Base-by-base conservation (phyloP, 2,113 vertebrate species). In the Neogale vison region DNA sequence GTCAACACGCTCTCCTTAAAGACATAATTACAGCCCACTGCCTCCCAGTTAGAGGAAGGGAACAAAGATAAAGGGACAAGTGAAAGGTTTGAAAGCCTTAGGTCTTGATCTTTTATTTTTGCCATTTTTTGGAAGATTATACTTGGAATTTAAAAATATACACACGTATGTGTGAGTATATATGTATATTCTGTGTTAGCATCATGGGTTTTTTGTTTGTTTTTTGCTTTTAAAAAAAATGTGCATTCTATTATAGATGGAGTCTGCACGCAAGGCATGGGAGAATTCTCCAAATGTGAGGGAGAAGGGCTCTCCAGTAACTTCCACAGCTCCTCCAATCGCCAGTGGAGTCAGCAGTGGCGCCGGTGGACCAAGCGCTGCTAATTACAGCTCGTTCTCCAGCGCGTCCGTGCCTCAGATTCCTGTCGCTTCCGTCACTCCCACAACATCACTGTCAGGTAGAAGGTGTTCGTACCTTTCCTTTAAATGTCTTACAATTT, bases 201-300 rank as follows among this genome's bases (percentile, higher is more conserved):
- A 9, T 65, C 31, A 63, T 79, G 29, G 8, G 61, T 36, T n/a
- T 14, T 61, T 67, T 63, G 34, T 15, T 31, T n/a, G 63, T 47
- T 13, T 42, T 61, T 79, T 55, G 14, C 57, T 63, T 85, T 71
- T 13, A 50, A 21, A 79, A 80, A 90, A 84, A 55, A 42, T 77
- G 12, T 86, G 23, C 8, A 1, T 84, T 95, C 67, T 81, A 45
- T 89, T 97, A 93, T 97, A 99, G 99, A 99, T 99, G 99, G 99
- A 99, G 96, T 99, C 99, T 6, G 99, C 99, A 24, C 99, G 99
- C 24, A 99, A 99, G 98, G 99, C 99, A 0, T 99, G 99, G 99
- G 99, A 99, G 98, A 99, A 99, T 98, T 99, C 99, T 17, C 99
- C 99, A 4, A 99, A 99, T 89, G 98, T 99, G 77, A 98, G 98